Percentiles rank a stretch among this genome's conserved stretches.
Conservation (phyloP, 2,113 vertebrate species). For the Geococcyx californianus region DNA sequence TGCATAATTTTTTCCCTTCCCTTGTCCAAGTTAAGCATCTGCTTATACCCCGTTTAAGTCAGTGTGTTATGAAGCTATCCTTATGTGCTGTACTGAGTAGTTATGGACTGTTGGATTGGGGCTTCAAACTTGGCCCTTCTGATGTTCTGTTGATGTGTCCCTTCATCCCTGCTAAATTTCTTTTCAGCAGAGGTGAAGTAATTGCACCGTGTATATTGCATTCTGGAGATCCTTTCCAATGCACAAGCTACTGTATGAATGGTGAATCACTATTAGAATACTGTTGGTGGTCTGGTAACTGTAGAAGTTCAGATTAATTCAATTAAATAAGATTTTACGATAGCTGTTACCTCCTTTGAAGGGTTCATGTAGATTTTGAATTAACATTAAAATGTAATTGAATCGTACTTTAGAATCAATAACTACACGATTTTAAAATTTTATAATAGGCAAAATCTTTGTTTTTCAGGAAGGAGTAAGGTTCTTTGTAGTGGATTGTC, state of each 20-base stretch:
- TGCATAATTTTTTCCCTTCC: neutral
- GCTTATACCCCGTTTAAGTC: neutral
- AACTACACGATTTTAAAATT: neutral
- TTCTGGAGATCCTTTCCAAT: neutral
- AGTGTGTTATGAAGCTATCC: neutral
- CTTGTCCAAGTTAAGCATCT: neutral
- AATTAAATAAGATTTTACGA: neutral
- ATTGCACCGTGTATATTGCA: neutral
- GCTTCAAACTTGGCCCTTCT: neutral
- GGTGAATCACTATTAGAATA: neutral
- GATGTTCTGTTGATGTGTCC: neutral
- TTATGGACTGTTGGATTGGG: neutral
- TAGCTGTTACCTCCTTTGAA: neutral
- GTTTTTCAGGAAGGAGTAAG: constrained; percentile 90
- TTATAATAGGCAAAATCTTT: neutral
- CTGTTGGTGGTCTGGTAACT: neutral
- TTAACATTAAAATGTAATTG: neutral
- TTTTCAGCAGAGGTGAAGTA: neutral
- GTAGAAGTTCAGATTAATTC: neutral
- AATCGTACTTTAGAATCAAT: neutral
- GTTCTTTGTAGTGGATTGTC: constrained; percentile 98
- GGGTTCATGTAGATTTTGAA: neutral
- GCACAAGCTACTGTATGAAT: neutral
- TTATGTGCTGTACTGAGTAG: neutral
- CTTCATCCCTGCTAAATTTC: neutral